Percentiles rank a stretch among this genome's conserved stretches.
phyloP scores from a whole-genome alignment of 2,888 invertebrate species.

The Cynaeus angustus region DNA sequence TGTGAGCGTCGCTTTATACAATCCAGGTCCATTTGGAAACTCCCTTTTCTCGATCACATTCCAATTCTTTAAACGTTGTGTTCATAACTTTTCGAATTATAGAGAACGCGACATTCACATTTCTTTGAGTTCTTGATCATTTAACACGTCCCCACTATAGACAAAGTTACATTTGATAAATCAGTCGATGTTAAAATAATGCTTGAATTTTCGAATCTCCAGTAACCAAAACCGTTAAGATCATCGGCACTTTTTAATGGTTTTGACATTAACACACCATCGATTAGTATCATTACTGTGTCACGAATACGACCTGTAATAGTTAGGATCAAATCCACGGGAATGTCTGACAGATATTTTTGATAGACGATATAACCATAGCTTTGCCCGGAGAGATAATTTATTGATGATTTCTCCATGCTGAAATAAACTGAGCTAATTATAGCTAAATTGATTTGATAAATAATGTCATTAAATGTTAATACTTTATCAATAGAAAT shows the following conservation, averaged over 20 bases:
- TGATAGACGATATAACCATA: slow-evolving; percentile 74
- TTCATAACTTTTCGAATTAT: slow-evolving; percentile 71
- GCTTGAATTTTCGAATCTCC: slow-evolving; percentile 63
- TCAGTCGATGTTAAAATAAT: slow-evolving; percentile 48
- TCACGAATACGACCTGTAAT: slow-evolving; percentile 70
- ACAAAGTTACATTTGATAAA: slow-evolving; percentile 60
- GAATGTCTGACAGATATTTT: slow-evolving; percentile 59
- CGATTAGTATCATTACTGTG: slow-evolving; percentile 72
- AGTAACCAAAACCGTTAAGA: slow-evolving; percentile 69
- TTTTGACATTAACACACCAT: slow-evolving; percentile 67
- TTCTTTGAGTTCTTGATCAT: slow-evolving; percentile 67
- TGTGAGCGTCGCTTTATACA: slow-evolving; percentile 74
- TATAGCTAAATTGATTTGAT: not conserved
- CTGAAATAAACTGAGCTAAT: slow-evolving; percentile 39
- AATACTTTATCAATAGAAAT: slow-evolving; percentile 48
- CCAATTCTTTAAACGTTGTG: slow-evolving; percentile 65
- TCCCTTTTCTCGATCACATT: slow-evolving; percentile 32
- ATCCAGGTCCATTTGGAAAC: slow-evolving; percentile 74
- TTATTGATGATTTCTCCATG: slow-evolving; percentile 76
- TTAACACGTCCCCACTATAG: slow-evolving; percentile 81
- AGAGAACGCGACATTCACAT: slow-evolving; percentile 71
- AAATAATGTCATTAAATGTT: slow-evolving; percentile 16
- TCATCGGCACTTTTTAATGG: slow-evolving; percentile 59
- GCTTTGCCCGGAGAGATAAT: slow-evolving; percentile 72
- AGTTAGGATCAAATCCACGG: slow-evolving; percentile 58